Conservation (phyloP, 2,113 vertebrate species). For the Hystrix brachyura region DNA sequence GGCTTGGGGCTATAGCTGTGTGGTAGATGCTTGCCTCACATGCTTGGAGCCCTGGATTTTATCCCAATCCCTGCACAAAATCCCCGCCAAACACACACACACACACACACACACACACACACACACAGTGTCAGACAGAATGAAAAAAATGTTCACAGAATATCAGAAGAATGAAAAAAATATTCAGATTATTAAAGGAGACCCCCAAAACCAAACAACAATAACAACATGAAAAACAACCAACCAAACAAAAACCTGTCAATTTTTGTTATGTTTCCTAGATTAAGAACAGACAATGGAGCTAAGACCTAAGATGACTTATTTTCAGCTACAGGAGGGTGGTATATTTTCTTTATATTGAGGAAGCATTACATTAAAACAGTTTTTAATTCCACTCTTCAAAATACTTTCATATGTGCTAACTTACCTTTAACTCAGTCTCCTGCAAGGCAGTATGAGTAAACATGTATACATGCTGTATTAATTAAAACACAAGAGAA, state of each 20-base stretch:
- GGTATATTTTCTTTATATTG: background rate
- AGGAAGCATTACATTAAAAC: slow-evolving; percentile 24
- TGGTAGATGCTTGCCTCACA: background rate
- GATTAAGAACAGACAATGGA: background rate
- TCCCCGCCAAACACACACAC: too few relatives aligned
- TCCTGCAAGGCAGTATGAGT: background rate
- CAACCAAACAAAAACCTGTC: background rate
- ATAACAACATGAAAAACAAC: background rate
- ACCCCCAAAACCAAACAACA: background rate
- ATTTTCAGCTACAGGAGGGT: background rate
- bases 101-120: too few relatives aligned
- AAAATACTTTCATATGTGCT: background rate
- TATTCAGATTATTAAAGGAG: background rate
- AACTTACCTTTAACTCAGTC: background rate
- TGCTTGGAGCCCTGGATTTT: too few relatives aligned
- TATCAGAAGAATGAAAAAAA: slow-evolving; percentile 26
- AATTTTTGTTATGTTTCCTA: background rate
- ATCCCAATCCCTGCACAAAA: background rate
- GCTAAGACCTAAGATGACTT: background rate
- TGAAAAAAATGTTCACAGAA: background rate
- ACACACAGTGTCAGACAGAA: too few relatives aligned
- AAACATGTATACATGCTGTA: background rate
- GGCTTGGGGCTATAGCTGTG: too few relatives aligned
- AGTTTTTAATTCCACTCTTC: background rate
- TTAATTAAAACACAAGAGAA: background rate